Conservation (phyloP, 2,797 vertebrate genomes). For the Ctenopoma kingsleyae region DNA sequence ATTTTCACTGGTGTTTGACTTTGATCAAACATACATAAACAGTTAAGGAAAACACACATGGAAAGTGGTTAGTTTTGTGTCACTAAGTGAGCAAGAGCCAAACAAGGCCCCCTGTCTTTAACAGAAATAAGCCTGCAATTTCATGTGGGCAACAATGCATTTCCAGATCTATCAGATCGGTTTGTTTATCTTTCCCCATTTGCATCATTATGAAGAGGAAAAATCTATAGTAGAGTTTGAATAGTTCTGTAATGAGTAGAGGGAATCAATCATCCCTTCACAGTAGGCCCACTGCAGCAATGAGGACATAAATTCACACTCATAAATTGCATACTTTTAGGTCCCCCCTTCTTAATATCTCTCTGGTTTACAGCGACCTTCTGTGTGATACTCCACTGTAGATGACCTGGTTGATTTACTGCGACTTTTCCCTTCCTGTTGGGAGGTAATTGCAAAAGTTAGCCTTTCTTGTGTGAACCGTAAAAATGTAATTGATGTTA, state of each 20-base stretch:
- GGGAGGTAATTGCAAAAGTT: conserved; percentile 63
- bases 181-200: conserved; percentile 78
- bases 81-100: conserved; percentile 41
- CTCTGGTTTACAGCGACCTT: conserved; percentile 63
- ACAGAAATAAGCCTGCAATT: conserved; percentile 53
- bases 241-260: conserved; percentile 77
- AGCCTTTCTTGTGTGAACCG: conserved; percentile 58
- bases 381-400: conserved; percentile 54
- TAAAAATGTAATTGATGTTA: conserved; percentile 84
- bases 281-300: conserved; percentile 71
- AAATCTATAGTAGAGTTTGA: conserved; percentile 74
- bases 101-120: conserved; percentile 42
- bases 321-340: conserved; percentile 75
- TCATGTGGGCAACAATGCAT: conserved; percentile 55
- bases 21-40: conserved; percentile 63
- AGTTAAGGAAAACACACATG: conserved; percentile 56
- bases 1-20: conserved; percentile 56
- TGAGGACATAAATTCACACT: conserved; percentile 74
- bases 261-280: conserved; percentile 78
- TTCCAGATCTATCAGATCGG: conserved; percentile 64
- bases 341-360: conserved; percentile 73
- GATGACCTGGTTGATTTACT: conserved; percentile 62
- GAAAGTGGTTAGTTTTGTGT: conserved; percentile 47
- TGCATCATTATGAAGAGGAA: conserved; percentile 72
- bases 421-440: conserved; percentile 35